Conservation (phyloP, 2,888 invertebrate genomes). For the Phoenoteleia sp. region DNA sequence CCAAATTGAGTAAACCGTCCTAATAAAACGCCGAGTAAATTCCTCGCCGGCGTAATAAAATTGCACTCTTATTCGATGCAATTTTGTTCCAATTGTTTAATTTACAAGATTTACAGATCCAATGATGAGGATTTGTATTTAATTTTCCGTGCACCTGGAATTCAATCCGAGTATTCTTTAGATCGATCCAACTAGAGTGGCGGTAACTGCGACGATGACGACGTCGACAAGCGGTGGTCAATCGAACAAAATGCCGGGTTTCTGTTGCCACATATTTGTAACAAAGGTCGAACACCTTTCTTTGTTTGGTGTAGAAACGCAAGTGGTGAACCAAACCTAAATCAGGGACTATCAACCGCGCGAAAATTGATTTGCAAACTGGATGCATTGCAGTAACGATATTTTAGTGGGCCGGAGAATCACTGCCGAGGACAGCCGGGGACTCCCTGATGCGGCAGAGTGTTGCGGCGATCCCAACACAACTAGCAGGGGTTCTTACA, state of each 20-base stretch:
- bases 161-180: conserved; percentile 55
- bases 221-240: conserved; percentile 60
- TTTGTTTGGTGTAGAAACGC: conserved; percentile 84
- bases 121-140: conserved; percentile 41
- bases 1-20: not conserved
- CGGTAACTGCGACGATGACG: conserved; percentile 44
- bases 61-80: not conserved
- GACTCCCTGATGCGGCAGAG: conserved; percentile 78
- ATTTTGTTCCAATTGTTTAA: conserved; percentile 6
- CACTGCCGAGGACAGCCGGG: conserved; percentile 77
- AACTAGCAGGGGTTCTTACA: conserved; percentile 77
- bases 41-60: not conserved
- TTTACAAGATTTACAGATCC: conserved; percentile 30
- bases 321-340: conserved; percentile 82
- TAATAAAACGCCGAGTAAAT: conserved; percentile 3
- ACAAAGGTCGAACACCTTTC: conserved; percentile 80
- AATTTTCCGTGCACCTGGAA: conserved; percentile 42
- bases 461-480: conserved; percentile 80
- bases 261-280: conserved; percentile 72
- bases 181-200: conserved; percentile 51
- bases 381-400: no score
- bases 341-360: conserved; percentile 76
- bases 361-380: no score
- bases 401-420: conserved; percentile 69
- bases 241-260: conserved; percentile 60